phyloP scores from a whole-genome alignment of 2,113 vertebrate species.

The Athene noctua region DNA sequence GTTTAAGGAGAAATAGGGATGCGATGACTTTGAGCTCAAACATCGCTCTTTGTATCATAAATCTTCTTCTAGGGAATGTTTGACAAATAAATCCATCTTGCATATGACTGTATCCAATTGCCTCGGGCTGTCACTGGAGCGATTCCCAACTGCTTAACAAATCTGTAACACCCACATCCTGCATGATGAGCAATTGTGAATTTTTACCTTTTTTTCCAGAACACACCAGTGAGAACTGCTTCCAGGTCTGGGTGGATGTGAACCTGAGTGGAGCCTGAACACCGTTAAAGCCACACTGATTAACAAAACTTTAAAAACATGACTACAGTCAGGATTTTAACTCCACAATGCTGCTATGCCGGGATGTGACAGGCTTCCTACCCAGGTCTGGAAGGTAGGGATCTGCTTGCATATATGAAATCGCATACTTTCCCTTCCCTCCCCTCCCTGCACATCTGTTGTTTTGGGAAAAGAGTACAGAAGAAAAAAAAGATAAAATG shows the following conservation, averaged over 20 bases:
- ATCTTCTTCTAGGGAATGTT: not conserved
- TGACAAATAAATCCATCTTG: not conserved
- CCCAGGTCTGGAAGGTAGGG: conserved; percentile 48
- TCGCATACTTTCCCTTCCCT: not conserved
- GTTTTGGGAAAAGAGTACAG: not conserved
- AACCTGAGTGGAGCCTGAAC: not conserved
- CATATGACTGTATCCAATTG: fast-evolving
- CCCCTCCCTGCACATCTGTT: not conserved
- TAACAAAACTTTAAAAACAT: conserved; percentile 3
- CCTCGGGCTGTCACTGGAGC: not conserved
- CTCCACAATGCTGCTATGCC: conserved; percentile 34
- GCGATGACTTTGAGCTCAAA: not conserved
- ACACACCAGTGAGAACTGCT: not conserved
- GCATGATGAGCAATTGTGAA: not conserved
- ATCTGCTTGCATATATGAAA: not conserved
- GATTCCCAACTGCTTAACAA: not conserved
- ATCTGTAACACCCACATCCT: not conserved
- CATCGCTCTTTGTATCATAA: not conserved
- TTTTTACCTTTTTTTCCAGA: not conserved
- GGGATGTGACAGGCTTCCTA: conserved; percentile 26
- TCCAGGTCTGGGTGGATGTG: conserved; percentile 22
- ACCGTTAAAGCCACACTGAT: not conserved
- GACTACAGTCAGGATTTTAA: conserved; percentile 5
- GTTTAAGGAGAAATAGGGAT: not conserved
- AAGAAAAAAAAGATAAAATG: fast-evolving